Conservation (phyloP, 1,140 invertebrate species). For the Leptopilina boulardi region DNA sequence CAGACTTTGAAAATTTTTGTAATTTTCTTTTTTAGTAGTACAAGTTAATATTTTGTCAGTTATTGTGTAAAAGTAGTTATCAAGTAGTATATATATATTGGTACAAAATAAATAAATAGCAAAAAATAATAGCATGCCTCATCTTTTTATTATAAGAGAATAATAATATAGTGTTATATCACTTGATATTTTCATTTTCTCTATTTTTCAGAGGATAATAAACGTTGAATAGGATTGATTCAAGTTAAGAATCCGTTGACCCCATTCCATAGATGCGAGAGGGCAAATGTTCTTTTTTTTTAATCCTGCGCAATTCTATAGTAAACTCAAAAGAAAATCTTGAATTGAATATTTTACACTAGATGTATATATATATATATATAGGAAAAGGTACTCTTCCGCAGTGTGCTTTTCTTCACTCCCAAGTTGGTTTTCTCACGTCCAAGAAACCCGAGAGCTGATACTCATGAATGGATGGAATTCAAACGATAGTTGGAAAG, state of each 20-base stretch:
- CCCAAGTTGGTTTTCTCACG: slow-evolving; percentile 20
- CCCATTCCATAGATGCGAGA: not conserved
- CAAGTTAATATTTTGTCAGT: too few species aligned
- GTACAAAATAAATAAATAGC: too few species aligned
- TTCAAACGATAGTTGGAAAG: slow-evolving; percentile 9
- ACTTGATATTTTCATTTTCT: too few species aligned
- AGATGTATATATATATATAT: not conserved
- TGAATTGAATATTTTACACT: slow-evolving; percentile 25
- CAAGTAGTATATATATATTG: too few species aligned
- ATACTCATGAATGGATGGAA: slow-evolving; percentile 30
- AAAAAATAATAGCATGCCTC: too few species aligned
- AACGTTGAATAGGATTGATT: not conserved
- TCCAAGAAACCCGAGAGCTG: slow-evolving; percentile 23
- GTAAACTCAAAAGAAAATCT: not conserved
- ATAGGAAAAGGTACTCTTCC: not conserved
- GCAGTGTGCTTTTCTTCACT: not conserved
- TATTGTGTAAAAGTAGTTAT: too few species aligned
- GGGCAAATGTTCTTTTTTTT: not conserved
- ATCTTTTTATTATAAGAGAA: too few species aligned
- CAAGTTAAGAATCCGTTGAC: not conserved
- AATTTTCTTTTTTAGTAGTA: too few species aligned
- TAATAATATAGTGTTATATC: too few species aligned
- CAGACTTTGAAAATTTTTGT: too few species aligned
- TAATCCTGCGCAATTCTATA: not conserved
- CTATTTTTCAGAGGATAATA: not conserved